Evolutionary conservation across 2,113 vertebrate species (phyloP).

Genomic region (Amphilophus citrinellus): DNA sequence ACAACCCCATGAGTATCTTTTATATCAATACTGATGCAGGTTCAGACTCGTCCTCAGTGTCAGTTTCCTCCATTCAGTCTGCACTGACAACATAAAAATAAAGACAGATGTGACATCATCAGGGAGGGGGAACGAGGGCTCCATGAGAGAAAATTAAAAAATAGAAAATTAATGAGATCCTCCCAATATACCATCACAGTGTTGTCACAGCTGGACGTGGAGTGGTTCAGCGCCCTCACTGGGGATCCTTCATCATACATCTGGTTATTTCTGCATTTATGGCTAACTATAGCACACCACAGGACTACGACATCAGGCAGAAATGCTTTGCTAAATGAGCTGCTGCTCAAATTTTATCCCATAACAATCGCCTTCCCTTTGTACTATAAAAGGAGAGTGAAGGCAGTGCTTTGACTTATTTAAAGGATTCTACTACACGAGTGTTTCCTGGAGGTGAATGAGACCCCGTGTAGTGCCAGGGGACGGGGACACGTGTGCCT

Average conservation of each 20-base stretch:
- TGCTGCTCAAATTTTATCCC: conserved; percentile 1
- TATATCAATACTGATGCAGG: no score
- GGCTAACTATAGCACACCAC: conserved; percentile 11
- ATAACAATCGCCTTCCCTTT: background rate
- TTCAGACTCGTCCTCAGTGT: no score
- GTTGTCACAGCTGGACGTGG: conserved; percentile 60
- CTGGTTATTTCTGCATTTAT: conserved; percentile 44
- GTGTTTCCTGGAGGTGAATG: conserved; percentile 38
- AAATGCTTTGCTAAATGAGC: conserved; percentile 6
- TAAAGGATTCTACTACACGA: background rate
- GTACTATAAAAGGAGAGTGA: background rate
- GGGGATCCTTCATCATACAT: conserved; percentile 28
- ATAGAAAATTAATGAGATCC: conserved; percentile 69
- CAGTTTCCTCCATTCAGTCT: conserved; percentile 32
- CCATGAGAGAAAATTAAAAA: conserved; percentile 56
- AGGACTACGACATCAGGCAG: background rate
- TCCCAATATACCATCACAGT: conserved; percentile 26
- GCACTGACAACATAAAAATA: conserved; percentile 43
- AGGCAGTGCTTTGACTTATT: conserved; percentile 38
- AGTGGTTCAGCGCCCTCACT: conserved; percentile 32
- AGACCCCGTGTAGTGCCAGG: background rate
- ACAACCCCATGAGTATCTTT: no score
- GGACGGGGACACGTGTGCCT: conserved; percentile 10
- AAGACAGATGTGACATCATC: conserved; percentile 72
- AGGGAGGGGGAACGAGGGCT: conserved; percentile 29